Evolutionary conservation across 2,888 invertebrate genomes (phyloP).

Genomic region (Poecilobothrus nobilitatus): DNA sequence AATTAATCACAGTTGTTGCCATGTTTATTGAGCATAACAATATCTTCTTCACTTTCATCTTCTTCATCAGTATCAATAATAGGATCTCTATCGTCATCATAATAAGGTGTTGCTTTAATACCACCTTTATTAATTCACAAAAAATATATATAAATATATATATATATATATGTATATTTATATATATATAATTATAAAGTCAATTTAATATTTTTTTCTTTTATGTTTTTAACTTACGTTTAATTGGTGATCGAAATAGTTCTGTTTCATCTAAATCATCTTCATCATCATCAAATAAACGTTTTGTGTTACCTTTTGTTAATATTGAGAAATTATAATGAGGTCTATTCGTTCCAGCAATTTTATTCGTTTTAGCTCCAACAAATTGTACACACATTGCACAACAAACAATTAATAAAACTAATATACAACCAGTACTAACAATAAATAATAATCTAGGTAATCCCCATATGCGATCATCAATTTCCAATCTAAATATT

Average conservation of each 20-base stretch:
- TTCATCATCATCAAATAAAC: conserved; percentile 35
- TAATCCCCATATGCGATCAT: conserved; percentile 64
- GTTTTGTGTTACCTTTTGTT: conserved; percentile 33
- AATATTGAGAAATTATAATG: conserved; percentile 42
- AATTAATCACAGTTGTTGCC: conserved; percentile 19
- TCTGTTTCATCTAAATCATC: conserved; percentile 41
- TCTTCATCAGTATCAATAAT: conserved; percentile 50
- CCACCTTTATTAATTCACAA: conserved; percentile 30
- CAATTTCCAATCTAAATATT: conserved; percentile 57
- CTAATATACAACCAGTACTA: conserved; percentile 51
- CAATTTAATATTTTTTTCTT: neutral
- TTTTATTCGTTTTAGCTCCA: conserved; percentile 29
- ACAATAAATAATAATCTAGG: conserved; percentile 69
- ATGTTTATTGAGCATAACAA: conserved; percentile 34
- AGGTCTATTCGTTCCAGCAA: conserved; percentile 32
- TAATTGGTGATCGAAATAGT: conserved; percentile 40
- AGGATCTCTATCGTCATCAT: conserved; percentile 59
- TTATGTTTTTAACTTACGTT: conserved; percentile 32
- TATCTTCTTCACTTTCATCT: conserved; percentile 44
- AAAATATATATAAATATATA: neutral
- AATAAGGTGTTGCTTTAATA: conserved; percentile 52
- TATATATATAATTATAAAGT: neutral
- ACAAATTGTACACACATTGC: conserved; percentile 36
- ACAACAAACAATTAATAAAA: conserved; percentile 32
- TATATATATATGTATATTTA: conserved; percentile 7